A percentile compares a stretch with the other conserved stretches of the same genome.
These are phyloP conservation scores for Strongylocentrotus purpuratus DNA, from an alignment of 35 echinoderm and acorn worm genomes.

Conservation along the genomic window DNA sequence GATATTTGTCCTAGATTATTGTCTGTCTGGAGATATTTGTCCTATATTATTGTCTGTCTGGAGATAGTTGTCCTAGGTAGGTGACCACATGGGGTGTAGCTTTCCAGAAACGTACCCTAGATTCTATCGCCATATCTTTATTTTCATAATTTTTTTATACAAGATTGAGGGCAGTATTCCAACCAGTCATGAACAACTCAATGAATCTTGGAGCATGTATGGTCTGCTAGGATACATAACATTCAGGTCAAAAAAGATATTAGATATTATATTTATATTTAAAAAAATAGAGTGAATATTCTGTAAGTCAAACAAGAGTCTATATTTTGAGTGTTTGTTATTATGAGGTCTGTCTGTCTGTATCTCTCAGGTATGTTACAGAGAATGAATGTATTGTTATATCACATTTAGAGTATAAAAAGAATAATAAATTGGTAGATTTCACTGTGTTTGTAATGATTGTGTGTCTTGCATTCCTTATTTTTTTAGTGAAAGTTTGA, in stretches of 20 bases:
- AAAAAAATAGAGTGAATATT: not conserved
- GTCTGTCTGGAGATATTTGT: too few species aligned
- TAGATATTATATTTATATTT: not conserved
- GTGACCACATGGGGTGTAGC: too few species aligned
- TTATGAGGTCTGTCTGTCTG: not conserved
- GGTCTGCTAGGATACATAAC: not conserved
- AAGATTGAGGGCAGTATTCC: not conserved
- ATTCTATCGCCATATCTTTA: too few species aligned
- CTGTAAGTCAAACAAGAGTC: conserved; percentile 1
- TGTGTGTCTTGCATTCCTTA: not conserved
- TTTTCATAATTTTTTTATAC: too few species aligned
- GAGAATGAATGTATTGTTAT: not conserved
- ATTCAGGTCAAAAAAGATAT: not conserved
- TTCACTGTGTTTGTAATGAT: not conserved
- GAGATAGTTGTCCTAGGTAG: too few species aligned
- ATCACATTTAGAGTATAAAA: conserved; percentile 6
- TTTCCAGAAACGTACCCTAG: too few species aligned
- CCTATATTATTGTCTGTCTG: too few species aligned
- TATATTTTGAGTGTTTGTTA: not conserved
- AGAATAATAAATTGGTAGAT: not conserved
- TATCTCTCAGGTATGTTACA: not conserved
- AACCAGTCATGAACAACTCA: not conserved
- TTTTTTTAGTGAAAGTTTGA: not conserved
- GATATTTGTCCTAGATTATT: too few species aligned
- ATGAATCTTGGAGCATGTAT: not conserved